Percentiles rank a stretch among this genome's conserved stretches.
Conservation (phyloP, 2,113 vertebrate genomes). For the Leucosticte australis region DNA sequence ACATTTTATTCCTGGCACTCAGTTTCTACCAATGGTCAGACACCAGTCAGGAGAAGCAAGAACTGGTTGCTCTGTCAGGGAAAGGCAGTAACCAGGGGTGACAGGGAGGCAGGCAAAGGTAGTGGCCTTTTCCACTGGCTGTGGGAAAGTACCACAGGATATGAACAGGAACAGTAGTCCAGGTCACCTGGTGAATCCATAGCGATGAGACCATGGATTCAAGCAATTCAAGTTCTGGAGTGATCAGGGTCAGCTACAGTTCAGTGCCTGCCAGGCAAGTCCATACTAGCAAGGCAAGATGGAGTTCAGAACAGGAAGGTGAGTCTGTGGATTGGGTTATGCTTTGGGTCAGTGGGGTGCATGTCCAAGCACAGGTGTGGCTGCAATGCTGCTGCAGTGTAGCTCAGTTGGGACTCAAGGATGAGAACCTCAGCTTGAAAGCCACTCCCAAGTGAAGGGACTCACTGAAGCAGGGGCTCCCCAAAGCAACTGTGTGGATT, state of each 20-base stretch:
- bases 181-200: not conserved
- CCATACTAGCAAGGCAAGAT: not conserved
- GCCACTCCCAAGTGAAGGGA: not conserved
- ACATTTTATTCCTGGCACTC: not conserved
- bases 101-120: not conserved
- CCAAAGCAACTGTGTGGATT: not conserved
- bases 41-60: not conserved
- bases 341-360: rapidly evolving
- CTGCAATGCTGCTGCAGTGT: not conserved
- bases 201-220: not conserved
- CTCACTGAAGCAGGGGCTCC: not conserved
- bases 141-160: not conserved
- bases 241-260: not conserved
- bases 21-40: not conserved
- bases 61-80: not conserved
- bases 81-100: not conserved
- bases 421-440: not conserved
- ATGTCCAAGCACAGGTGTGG: not conserved
- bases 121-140: not conserved
- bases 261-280: not conserved
- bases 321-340: not conserved
- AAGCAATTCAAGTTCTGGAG: not conserved
- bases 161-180: not conserved
- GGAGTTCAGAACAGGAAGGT: not conserved
- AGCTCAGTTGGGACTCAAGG: not conserved